A percentile compares a stretch with the other conserved stretches of the same genome.
Evolutionary conservation across 2,888 invertebrate species (phyloP).

Genomic region (Laspeyria flexula): DNA sequence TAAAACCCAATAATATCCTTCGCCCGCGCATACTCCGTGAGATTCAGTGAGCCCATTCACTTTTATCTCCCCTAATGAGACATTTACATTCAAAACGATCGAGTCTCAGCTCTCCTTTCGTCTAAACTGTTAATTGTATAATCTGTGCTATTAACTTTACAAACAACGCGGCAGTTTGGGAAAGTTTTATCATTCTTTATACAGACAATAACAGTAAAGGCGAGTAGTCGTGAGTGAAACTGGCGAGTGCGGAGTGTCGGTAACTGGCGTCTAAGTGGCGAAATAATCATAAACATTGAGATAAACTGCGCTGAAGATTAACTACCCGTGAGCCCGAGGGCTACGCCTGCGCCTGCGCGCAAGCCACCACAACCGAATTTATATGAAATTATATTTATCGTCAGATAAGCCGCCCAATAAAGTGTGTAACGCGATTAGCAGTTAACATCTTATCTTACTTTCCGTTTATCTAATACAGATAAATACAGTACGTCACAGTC

Average conservation of each 20-base stretch:
- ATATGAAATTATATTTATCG: neutral
- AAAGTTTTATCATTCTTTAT: conserved; percentile 14
- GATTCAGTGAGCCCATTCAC: conserved; percentile 12
- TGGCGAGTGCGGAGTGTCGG: conserved; percentile 7
- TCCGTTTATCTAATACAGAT: neutral
- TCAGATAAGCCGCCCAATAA: neutral
- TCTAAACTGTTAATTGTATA: conserved; percentile 36
- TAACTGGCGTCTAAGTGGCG: conserved; percentile 28
- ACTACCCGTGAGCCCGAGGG: conserved; percentile 31
- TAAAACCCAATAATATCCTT: neutral
- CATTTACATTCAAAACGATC: conserved; percentile 25
- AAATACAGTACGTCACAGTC: too few species aligned
- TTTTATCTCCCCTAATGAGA: conserved; percentile 15
- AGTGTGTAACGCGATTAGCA: neutral
- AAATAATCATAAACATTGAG: conserved; percentile 41
- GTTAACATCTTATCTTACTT: neutral
- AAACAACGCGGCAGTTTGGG: conserved; percentile 1
- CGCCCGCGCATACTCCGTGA: neutral
- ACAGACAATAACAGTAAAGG: conserved; percentile 8
- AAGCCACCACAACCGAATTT: neutral
- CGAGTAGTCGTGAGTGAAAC: conserved; percentile 8
- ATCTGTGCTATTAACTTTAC: conserved; percentile 8
- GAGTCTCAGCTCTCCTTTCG: conserved; percentile 4
- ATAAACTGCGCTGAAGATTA: conserved; percentile 53
- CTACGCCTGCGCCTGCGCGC: conserved; percentile 4